Percentiles rank a stretch among this genome's conserved stretches.
Conservation (phyloP, 2,113 vertebrate genomes). For the Pelusios castaneus region DNA sequence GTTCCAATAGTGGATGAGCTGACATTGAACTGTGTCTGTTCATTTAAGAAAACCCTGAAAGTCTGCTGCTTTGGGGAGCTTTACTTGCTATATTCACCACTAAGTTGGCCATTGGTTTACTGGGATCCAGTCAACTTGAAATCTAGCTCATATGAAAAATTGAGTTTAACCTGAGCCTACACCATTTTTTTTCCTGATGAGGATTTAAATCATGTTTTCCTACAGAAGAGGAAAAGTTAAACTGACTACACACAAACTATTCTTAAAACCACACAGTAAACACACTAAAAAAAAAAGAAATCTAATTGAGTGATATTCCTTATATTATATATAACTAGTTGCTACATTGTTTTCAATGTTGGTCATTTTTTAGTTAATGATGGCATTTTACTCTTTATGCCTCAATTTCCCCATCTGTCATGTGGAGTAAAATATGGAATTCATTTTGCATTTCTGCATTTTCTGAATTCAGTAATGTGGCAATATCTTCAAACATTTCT, state of each 20-base stretch:
- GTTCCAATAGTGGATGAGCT: no score
- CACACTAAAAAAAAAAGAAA: not conserved
- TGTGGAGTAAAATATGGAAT: not conserved
- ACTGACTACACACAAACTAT: not conserved
- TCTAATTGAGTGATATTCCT: not conserved
- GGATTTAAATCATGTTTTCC: not conserved
- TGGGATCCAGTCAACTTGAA: no score
- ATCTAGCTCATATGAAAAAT: no score
- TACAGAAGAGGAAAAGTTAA: not conserved
- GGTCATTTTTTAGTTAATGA: not conserved
- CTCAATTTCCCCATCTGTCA: not conserved
- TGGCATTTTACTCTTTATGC: not conserved
- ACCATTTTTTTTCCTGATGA: not conserved
- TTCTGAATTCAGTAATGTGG: not conserved
- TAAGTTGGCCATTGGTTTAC: no score
- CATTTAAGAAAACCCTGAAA: no score
- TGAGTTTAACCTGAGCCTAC: not conserved
- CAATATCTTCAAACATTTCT: not conserved
- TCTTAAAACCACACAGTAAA: not conserved
- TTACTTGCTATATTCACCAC: no score
- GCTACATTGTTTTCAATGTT: not conserved
- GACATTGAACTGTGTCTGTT: no score
- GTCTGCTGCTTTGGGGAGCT: no score
- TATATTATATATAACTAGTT: rapidly evolving
- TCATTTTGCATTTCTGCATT: not conserved